Evolutionary conservation across 2,797 vertebrate species (phyloP).

Genomic region (Fistularia commersonii): DNA sequence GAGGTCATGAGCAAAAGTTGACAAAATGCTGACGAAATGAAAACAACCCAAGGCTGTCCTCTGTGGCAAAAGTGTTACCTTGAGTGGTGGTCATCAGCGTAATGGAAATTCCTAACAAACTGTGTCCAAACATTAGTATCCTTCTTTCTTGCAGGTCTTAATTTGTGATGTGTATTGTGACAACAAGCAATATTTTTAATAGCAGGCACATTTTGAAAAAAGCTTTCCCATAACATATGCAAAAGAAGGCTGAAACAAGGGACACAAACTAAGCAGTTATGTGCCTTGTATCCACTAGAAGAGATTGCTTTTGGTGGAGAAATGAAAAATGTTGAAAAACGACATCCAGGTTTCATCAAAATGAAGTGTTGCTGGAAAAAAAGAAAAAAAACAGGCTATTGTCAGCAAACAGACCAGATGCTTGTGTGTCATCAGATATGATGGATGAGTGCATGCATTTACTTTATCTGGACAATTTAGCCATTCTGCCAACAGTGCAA

Average conservation of each 20-base stretch:
- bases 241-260: no score
- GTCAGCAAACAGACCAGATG: constrained; percentile 49
- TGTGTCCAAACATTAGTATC: no score
- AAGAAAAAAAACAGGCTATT: constrained; percentile 32
- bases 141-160: no score
- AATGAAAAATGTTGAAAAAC: constrained; percentile 45
- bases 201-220: no score
- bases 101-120: constrained; percentile 11
- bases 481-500: constrained; percentile 14
- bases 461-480: constrained; percentile 33
- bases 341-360: constrained; percentile 21
- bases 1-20: neutral
- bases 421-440: constrained; percentile 35
- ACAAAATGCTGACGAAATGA: constrained; percentile 28
- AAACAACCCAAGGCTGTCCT: constrained; percentile 10
- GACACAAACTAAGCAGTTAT: neutral
- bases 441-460: constrained; percentile 41
- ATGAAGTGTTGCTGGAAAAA: constrained; percentile 31
- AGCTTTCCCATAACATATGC: no score
- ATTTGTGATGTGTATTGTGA: no score
- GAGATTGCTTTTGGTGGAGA: constrained; percentile 30
- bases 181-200: no score
- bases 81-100: constrained; percentile 14
- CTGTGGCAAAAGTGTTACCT: constrained; percentile 6
- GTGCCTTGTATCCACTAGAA: constrained; percentile 20